phyloP scores from a whole-genome alignment of 2,797 vertebrate genomes.

The Stomatorhinus walkeri region DNA sequence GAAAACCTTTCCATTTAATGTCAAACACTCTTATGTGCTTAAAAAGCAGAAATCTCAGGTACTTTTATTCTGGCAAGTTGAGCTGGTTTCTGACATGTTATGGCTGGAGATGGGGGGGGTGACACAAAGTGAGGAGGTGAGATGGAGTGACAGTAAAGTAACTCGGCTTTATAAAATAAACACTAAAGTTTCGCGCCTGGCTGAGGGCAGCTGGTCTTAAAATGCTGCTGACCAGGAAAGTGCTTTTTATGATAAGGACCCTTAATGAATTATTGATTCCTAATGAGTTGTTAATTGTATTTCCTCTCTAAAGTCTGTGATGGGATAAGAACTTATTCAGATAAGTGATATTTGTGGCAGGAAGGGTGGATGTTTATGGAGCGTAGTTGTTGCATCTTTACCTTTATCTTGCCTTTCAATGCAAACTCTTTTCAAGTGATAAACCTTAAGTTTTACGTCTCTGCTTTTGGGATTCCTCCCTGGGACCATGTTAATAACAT shows the following conservation, averaged over 20 bases:
- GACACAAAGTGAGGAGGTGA: not conserved
- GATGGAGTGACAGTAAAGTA: not conserved
- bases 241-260: not conserved
- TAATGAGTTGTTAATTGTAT: not conserved
- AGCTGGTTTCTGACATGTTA: not conserved
- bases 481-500: not conserved
- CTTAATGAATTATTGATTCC: not conserved
- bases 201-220: not conserved
- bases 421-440: not conserved
- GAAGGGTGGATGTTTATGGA: not conserved
- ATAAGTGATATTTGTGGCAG: not conserved
- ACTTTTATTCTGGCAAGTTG: not conserved
- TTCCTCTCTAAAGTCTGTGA: not conserved
- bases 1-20: not conserved
- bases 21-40: not conserved
- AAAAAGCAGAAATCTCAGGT: not conserved
- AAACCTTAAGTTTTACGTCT: not conserved
- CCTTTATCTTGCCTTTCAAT: not conserved
- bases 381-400: not conserved
- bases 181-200: not conserved
- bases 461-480: not conserved
- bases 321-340: not conserved
- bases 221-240: not conserved
- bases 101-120: not conserved
- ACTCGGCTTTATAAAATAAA: not conserved